Percentiles rank a stretch among this genome's conserved stretches.
Evolutionary conservation across 2,797 vertebrate genomes (phyloP).

Genomic region (Sebastes melanostomus): DNA sequence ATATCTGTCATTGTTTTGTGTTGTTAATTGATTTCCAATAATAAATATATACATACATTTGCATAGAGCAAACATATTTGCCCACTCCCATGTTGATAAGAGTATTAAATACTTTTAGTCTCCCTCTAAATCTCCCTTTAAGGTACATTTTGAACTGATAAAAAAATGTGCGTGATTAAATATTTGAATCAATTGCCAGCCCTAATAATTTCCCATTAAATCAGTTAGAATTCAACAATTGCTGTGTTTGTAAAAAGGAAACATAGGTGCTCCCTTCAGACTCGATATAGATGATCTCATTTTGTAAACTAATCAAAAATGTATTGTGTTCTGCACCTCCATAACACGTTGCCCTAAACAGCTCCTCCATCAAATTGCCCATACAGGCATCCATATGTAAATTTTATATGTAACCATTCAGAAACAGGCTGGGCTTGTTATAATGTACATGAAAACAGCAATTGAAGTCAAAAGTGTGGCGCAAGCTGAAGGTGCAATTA

Average conservation of each 20-base stretch:
- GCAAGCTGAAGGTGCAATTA: slow-evolving; percentile 76
- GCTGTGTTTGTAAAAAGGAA: neutral
- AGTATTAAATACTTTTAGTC: too few relatives aligned
- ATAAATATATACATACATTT: too few relatives aligned
- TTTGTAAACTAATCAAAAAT: slow-evolving; percentile 46
- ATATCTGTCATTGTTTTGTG: too few relatives aligned
- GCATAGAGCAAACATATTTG: too few relatives aligned
- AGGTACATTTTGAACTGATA: too few relatives aligned
- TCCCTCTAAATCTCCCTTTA: too few relatives aligned
- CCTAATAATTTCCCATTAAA: neutral
- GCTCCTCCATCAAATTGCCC: slow-evolving; percentile 44
- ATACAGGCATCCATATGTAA: slow-evolving; percentile 49
- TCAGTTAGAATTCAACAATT: neutral
- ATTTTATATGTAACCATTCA: slow-evolving; percentile 56
- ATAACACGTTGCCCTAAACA: slow-evolving; percentile 17
- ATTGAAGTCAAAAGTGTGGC: slow-evolving; percentile 65
- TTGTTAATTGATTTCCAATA: too few relatives aligned
- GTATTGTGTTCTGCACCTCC: slow-evolving; percentile 8
- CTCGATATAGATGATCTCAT: slow-evolving; percentile 9
- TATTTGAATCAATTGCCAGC: too few relatives aligned
- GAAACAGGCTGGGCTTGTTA: slow-evolving; percentile 46
- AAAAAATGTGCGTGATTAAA: too few relatives aligned
- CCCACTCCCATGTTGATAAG: too few relatives aligned
- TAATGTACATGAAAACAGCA: slow-evolving; percentile 68
- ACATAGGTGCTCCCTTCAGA: slow-evolving; percentile 5